Base-by-base conservation (phyloP, 2,797 vertebrate species). In the Capromys pilorides region DNA sequence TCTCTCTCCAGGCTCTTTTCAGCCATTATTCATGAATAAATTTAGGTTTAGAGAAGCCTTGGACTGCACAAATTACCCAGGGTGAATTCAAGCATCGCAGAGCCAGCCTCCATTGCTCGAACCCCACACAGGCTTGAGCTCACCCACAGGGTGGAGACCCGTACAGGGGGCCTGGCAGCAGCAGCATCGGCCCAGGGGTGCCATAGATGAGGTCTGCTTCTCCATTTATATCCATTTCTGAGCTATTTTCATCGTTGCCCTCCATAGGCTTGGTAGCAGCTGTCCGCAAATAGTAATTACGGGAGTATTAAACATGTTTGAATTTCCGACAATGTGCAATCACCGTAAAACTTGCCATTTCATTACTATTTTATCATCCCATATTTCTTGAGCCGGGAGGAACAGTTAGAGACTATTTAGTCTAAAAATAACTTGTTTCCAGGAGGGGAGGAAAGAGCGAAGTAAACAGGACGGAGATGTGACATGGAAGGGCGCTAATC, bases 151-250 rank as follows among this genome's bases (percentile, higher is more conserved):
- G 59, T 22, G 0, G 61, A 62, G 82, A n/a, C 45, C 22, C 12
- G 2, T 0, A 1, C 0, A 28, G 33, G 64, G 0, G 14, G 13
- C 57, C 2, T 45, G 45, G 45, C 45, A 8, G 3, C 45, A 73
- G 33, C 3, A 0, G 0, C 9, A 5, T 6, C 57, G 2, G 1
- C 0, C 9, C 0, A 0, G 33, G 54, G 39, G 5, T 2, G 21
- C 62, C 49, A 12, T 0, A 54, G 51, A 21, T 10, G 24, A 0
- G 26, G 1, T 22, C 45, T 26, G 16, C 2, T 0, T 36, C 6
- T 36, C 33, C 8, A 26, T 41, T 45, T 64, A 11, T 3, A 2
- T 4, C 21, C 33, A 22, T 9, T 75, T 59, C 39, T 7, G 9
- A 7, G 41, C n/a, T 54, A 0, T 33, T 22, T 64, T 51, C 51